Conservation (phyloP, 92 coral and sea anemone species). For the Bergia sp. region DNA sequence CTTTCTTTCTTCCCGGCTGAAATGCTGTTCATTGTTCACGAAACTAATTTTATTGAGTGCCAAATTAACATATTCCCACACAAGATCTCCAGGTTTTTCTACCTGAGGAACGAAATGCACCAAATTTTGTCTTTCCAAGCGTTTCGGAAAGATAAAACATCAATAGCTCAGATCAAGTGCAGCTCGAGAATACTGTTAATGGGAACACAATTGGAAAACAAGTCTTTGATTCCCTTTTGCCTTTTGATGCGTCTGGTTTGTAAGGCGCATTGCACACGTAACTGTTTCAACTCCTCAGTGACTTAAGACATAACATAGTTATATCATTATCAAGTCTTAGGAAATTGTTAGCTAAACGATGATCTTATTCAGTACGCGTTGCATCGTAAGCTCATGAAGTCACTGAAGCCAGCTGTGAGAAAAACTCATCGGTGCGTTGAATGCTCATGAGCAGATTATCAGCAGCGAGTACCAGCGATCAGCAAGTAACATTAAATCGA, state of each 20-base stretch:
- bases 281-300: background rate
- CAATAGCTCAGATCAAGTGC: background rate
- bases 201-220: background rate
- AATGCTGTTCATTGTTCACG: no score
- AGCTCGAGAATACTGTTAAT: background rate
- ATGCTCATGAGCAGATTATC: background rate
- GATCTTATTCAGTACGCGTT: background rate
- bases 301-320: background rate
- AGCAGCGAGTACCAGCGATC: background rate
- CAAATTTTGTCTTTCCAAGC: background rate
- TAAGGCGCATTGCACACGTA: background rate
- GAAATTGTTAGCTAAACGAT: background rate
- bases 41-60: no score
- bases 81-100: background rate
- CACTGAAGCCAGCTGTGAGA: slow-evolving; percentile 5
- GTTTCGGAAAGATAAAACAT: background rate
- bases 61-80: background rate
- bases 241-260: background rate
- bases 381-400: slow-evolving; percentile 10
- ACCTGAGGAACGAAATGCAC: background rate
- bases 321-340: background rate
- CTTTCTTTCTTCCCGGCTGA: no score
- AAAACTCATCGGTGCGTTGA: background rate
- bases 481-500: background rate
- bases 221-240: background rate